These are phyloP conservation scores for Steinernema khuongi DNA, from an alignment of 1,140 invertebrate genomes.

Conservation along the genomic window DNA sequence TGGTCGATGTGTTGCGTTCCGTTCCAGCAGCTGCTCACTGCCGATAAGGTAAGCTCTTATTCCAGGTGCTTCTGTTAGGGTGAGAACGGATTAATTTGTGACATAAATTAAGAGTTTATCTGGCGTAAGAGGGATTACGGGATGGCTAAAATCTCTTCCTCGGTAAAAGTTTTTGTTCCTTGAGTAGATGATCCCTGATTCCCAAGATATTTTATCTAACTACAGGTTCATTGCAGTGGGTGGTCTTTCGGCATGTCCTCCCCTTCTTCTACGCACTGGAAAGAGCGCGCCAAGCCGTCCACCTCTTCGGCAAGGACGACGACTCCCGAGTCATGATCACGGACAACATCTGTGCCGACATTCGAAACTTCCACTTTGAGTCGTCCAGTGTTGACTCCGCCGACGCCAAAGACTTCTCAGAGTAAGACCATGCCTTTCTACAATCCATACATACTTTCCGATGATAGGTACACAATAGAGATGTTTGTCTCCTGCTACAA, in stretches of 20 bases:
- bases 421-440: conserved; percentile 22
- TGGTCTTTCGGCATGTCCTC: conserved; percentile 34
- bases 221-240: conserved; percentile 27
- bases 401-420: neutral
- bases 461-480: neutral
- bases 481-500: neutral
- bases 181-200: no score
- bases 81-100: no score
- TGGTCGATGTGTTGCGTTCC: conserved; percentile 5
- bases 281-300: conserved; percentile 15
- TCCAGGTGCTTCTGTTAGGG: no score
- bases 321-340: conserved; percentile 22
- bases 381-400: neutral
- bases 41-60: no score
- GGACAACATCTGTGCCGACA: conserved; percentile 25
- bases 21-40: neutral
- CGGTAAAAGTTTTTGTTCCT: no score
- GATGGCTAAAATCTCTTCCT: no score
- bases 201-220: no score
- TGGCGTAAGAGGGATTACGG: no score
- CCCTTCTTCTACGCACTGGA: conserved; percentile 30
- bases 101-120: no score
- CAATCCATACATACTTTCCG: no score
- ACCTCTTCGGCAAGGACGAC: conserved; percentile 29
- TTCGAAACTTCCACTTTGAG: neutral